Evolutionary conservation across 2,113 vertebrate genomes (phyloP).

Genomic region (Irena cyanogastra): DNA sequence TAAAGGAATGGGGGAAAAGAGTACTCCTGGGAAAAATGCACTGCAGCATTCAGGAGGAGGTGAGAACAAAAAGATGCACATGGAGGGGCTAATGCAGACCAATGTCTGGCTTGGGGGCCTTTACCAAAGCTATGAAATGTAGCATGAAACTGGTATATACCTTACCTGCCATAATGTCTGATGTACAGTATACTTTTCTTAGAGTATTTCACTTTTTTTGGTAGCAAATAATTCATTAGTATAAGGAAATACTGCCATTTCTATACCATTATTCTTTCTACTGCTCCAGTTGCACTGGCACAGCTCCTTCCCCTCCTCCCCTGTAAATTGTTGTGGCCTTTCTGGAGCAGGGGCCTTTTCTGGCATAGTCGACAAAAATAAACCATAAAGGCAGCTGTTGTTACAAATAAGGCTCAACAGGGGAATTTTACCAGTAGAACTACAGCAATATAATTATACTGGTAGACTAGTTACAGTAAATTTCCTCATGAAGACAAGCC

Average conservation of each 20-base stretch:
- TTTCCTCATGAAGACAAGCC: constrained; percentile 49
- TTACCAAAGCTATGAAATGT: background rate
- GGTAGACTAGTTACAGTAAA: constrained; percentile 48
- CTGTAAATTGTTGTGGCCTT: constrained; percentile 42
- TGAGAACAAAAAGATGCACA: background rate
- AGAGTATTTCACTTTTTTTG: background rate
- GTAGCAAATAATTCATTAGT: background rate
- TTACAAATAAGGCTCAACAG: constrained; percentile 44
- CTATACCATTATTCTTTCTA: background rate
- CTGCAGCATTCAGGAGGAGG: background rate
- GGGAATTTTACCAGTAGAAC: constrained; percentile 45
- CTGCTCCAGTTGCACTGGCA: background rate
- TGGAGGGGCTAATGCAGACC: background rate
- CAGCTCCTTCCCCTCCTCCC: background rate
- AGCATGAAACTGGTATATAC: background rate
- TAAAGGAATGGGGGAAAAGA: background rate
- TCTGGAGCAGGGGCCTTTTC: constrained; percentile 52
- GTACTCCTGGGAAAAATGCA: background rate
- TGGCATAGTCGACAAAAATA: constrained; percentile 44
- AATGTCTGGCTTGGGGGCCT: background rate
- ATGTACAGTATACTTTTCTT: background rate
- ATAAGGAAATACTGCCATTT: background rate
- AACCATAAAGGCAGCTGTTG: constrained; percentile 50
- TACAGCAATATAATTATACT: constrained; percentile 46
- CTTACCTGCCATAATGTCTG: background rate